phyloP scores from a whole-genome alignment of 2,797 vertebrate species.

The Moxostoma hubbsi region DNA sequence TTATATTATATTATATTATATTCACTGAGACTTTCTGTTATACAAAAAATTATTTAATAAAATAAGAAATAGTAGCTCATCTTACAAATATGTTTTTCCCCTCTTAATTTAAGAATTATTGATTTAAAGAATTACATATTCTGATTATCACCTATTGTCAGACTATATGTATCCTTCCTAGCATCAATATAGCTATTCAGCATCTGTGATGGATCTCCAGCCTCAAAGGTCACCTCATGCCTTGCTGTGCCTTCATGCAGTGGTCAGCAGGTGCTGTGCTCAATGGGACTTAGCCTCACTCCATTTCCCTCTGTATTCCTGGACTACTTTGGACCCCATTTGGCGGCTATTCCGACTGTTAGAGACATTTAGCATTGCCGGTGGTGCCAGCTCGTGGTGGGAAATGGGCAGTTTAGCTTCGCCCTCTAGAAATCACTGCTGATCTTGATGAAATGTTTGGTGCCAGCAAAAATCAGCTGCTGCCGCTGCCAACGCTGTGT shows the following conservation, averaged over 20 bases:
- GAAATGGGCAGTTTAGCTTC: conserved; percentile 55
- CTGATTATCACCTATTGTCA: not conserved
- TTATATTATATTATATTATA: no score
- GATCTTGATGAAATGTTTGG: conserved; percentile 52
- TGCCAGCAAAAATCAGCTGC: conserved; percentile 51
- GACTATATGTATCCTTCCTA: not conserved
- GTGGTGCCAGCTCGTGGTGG: conserved; percentile 39
- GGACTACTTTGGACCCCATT: conserved; percentile 47
- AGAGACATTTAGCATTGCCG: conserved; percentile 37
- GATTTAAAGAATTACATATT: not conserved
- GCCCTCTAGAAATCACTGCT: conserved; percentile 47
- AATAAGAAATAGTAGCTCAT: no score
- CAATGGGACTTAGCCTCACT: conserved; percentile 39
- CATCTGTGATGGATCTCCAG: conserved; percentile 51
- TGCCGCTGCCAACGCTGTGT: conserved; percentile 22
- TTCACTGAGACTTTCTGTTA: no score
- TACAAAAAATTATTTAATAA: no score
- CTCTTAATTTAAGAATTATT: no score
- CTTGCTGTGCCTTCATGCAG: conserved; percentile 24
- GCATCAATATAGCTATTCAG: conserved; percentile 24
- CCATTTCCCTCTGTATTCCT: conserved; percentile 24
- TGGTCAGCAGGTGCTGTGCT: conserved; percentile 41
- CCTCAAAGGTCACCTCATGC: conserved; percentile 48
- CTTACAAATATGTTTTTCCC: no score
- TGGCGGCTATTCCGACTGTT: conserved; percentile 40